phyloP scores from a whole-genome alignment of 2,113 vertebrate genomes.

The Thermophis baileyi region DNA sequence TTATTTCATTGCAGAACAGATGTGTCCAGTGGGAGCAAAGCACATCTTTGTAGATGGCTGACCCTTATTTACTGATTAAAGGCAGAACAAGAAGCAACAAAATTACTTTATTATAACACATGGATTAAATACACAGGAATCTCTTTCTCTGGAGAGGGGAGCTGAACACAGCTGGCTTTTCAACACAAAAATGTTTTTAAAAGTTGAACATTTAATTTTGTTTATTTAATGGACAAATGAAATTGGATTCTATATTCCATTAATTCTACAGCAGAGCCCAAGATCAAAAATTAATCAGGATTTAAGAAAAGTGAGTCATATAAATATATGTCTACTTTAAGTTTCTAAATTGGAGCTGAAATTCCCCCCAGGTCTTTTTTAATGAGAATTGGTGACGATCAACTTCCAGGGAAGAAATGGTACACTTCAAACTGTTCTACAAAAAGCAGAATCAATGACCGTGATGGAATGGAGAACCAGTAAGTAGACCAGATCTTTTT shows the following conservation, averaged over 20 bases:
- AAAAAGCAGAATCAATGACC: not conserved
- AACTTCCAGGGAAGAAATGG: not conserved
- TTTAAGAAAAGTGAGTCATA: not conserved
- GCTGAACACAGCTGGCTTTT: not conserved
- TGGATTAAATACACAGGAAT: conserved; percentile 24
- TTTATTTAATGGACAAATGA: not conserved
- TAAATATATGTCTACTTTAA: not conserved
- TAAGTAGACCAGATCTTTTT: not conserved
- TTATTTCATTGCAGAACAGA: conserved; percentile 69
- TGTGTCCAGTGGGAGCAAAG: conserved; percentile 62
- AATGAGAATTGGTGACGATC: not conserved
- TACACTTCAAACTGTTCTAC: not conserved
- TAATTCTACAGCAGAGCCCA: not conserved
- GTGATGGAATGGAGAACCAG: not conserved
- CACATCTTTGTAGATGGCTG: conserved; percentile 69
- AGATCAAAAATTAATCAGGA: not conserved
- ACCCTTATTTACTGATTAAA: conserved; percentile 70
- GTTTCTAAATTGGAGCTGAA: not conserved
- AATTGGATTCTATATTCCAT: not conserved
- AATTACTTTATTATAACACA: conserved; percentile 52
- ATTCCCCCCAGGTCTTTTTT: not conserved
- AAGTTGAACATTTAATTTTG: not conserved
- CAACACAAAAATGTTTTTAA: not conserved
- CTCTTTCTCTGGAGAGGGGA: conserved; percentile 9
- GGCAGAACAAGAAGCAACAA: conserved; percentile 52